Conservation (phyloP, 2,797 vertebrate species). For the Neopelma chrysocephalum region DNA sequence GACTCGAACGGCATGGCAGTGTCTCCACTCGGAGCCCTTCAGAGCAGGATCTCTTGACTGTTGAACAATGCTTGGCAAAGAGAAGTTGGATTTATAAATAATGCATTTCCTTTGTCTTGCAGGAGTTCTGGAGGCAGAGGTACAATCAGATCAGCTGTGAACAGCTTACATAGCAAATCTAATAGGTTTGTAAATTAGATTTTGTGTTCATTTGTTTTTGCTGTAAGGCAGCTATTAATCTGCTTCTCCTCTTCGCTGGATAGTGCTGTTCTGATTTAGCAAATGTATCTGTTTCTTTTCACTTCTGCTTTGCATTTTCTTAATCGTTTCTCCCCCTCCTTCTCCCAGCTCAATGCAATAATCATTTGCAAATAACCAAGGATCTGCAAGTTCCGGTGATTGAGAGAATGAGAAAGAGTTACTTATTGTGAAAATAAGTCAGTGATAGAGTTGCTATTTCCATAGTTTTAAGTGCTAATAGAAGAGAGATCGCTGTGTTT, state of each 20-base stretch:
- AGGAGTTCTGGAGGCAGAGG: conserved; percentile 87
- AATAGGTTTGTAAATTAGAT: conserved; percentile 90
- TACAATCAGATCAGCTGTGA: conserved; percentile 85
- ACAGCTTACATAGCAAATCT: conserved; percentile 85
- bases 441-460: conserved; percentile 55
- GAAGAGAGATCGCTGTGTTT: background rate
- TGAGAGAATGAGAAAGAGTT: conserved; percentile 47
- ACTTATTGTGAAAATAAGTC: conserved; percentile 68
- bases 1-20: fast-evolving
- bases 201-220: conserved; percentile 84
- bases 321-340: conserved; percentile 59
- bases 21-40: background rate
- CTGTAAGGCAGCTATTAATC: conserved; percentile 83
- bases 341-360: conserved; percentile 31
- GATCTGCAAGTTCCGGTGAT: conserved; percentile 42
- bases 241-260: conserved; percentile 72
- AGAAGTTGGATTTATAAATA: conserved; percentile 79
- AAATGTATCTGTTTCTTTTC: conserved; percentile 74
- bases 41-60: conserved; percentile 43
- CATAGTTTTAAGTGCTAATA: conserved; percentile 1
- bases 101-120: conserved; percentile 84
- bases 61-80: conserved; percentile 70
- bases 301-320: conserved; percentile 73
- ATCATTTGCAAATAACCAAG: conserved; percentile 63
- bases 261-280: conserved; percentile 75